Evolutionary conservation across 1,140 invertebrate genomes (phyloP).

Genomic region (Campoletis sonorensis): DNA sequence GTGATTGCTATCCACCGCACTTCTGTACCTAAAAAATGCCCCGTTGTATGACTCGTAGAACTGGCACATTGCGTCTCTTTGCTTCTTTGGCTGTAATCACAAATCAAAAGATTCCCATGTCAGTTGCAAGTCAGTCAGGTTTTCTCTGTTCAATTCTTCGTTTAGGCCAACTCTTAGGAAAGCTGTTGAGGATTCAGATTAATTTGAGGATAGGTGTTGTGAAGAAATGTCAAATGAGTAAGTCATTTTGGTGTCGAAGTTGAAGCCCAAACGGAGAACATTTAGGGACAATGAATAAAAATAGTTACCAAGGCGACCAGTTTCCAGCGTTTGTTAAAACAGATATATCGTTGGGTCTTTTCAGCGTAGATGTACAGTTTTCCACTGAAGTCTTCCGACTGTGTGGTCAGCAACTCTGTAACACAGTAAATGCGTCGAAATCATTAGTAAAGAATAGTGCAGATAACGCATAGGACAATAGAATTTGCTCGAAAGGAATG

Average conservation of each 20-base stretch:
- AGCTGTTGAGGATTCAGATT: too few relatives aligned
- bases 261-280: too few relatives aligned
- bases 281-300: conserved; percentile 14
- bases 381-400: conserved; percentile 75
- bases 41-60: conserved; percentile 77
- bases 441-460: conserved; percentile 48
- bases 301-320: conserved; percentile 77
- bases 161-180: too few relatives aligned
- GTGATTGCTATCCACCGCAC: conserved; percentile 70
- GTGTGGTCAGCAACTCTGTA: conserved; percentile 78
- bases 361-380: conserved; percentile 78
- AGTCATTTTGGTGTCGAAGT: too few relatives aligned
- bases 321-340: conserved; percentile 79
- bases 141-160: neutral
- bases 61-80: conserved; percentile 75
- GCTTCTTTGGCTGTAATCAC: conserved; percentile 71
- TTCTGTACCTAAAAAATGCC: conserved; percentile 76
- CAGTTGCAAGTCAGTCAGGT: neutral
- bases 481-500: neutral
- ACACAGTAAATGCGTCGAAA: conserved; percentile 56
- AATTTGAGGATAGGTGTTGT: too few relatives aligned
- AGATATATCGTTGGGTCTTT: conserved; percentile 77
- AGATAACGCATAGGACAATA: neutral
- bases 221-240: too few relatives aligned
- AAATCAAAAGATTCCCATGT: conserved; percentile 3